phyloP scores from a whole-genome alignment of 2,113 vertebrate genomes.

The Alces alces region DNA sequence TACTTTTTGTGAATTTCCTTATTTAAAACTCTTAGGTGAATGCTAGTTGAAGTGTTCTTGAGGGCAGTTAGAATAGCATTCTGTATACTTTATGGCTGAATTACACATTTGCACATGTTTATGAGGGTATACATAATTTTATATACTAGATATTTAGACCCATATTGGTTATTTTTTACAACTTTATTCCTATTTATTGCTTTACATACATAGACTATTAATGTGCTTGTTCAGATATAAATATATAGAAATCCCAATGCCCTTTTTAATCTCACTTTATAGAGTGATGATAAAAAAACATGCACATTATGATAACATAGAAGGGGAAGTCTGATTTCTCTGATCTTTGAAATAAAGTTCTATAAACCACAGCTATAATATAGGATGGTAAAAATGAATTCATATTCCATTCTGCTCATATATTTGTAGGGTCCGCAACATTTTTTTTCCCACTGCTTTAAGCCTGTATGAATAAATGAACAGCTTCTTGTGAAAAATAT shows the following conservation, averaged over 20 bases:
- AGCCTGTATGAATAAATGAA: background rate
- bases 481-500: background rate
- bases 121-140: slow-evolving; percentile 4
- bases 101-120: background rate
- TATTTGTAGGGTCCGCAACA: background rate
- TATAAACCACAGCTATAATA: slow-evolving; percentile 19
- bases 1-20: background rate
- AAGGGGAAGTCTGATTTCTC: slow-evolving; percentile 2
- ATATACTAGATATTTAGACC: background rate
- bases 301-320: background rate
- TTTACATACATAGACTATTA: background rate
- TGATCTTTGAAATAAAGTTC: slow-evolving; percentile 25
- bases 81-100: background rate
- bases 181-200: slow-evolving; percentile 1
- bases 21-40: background rate
- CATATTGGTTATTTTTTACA: slow-evolving; percentile 22
- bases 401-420: background rate
- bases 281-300: slow-evolving; percentile 28
- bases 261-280: slow-evolving; percentile 35
- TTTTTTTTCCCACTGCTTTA: background rate
- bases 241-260: background rate
- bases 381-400: slow-evolving; percentile 7
- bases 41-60: background rate
- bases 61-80: background rate
- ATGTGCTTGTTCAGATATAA: slow-evolving; percentile 28